A percentile compares a stretch with the other conserved stretches of the same genome.
Conservation (phyloP, 2,888 invertebrate species). For the Meganola albula region DNA sequence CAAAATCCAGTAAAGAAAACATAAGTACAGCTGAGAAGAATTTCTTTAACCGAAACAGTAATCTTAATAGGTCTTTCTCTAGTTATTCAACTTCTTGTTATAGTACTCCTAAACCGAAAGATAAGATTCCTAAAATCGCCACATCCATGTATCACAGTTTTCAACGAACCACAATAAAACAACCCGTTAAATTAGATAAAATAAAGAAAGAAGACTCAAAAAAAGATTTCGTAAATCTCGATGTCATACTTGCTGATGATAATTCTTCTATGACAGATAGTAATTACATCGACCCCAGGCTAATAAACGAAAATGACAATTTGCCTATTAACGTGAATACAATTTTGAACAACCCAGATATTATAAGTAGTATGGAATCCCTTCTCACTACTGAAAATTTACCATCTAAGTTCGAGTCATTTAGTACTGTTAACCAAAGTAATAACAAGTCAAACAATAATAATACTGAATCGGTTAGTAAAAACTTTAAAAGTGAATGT, state of each 20-base stretch:
- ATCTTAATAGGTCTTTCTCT: conserved; percentile 64
- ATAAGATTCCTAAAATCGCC: conserved; percentile 70
- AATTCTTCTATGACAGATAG: conserved; percentile 71
- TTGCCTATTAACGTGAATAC: conserved; percentile 78
- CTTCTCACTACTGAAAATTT: conserved; percentile 70
- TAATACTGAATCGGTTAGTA: conserved; percentile 35
- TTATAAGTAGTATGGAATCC: conserved; percentile 74
- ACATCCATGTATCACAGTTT: conserved; percentile 71
- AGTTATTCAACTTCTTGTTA: conserved; percentile 64
- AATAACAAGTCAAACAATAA: conserved; percentile 44
- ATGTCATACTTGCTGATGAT: conserved; percentile 57
- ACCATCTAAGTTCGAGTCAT: conserved; percentile 68
- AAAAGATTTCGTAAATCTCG: conserved; percentile 70
- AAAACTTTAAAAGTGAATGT: conserved; percentile 37
- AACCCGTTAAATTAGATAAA: conserved; percentile 67
- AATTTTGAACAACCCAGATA: conserved; percentile 69
- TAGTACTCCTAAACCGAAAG: conserved; percentile 67
- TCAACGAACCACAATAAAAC: conserved; percentile 61
- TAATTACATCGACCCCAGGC: conserved; percentile 76
- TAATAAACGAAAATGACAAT: conserved; percentile 85
- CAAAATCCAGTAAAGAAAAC: conserved; percentile 72
- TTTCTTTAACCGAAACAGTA: conserved; percentile 59
- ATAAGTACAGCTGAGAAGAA: conserved; percentile 56
- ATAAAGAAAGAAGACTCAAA: conserved; percentile 60
- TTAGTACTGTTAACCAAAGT: conserved; percentile 48